Base-by-base conservation (phyloP, 2,888 invertebrate species). In the Macrostomum cliftonense region DNA sequence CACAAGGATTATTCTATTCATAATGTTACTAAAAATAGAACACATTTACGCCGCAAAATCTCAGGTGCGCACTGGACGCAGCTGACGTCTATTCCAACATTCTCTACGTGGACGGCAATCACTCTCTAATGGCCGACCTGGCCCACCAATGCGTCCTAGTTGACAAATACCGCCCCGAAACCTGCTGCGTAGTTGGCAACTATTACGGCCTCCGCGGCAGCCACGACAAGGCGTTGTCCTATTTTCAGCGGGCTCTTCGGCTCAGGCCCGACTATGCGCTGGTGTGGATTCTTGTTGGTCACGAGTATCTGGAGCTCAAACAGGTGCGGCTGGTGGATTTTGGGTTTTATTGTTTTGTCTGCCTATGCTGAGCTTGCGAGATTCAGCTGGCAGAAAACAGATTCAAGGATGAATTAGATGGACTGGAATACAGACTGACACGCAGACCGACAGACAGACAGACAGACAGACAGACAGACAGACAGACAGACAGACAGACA, bases 291-390 rank as follows among this genome's bases (percentile, higher is more conserved):
- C 75, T 97, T 42, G 86, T 97, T 79, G 97, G 97, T 0, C 97
- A 97, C 66, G 95, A 97, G 70, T 95, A 85, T 69, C 88, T 97
- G 81, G 95, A 97, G 73, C 78, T 95, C 71, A 95, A 95, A 70
- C 95, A 95, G 69, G 86, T 28, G n/a, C n/a, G n/a, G n/a, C n/a
- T n/a, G n/a, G n/a, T n/a, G n/a, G n/a, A n/a, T n/a, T n/a, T n/a
- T n/a, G n/a, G n/a, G n/a, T n/a, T n/a, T n/a, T n/a, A n/a, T n/a
- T n/a, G n/a, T n/a, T n/a, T n/a, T n/a, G n/a, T n/a, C n/a, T n/a
- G n/a, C 88, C 0, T 86, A 87, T 71, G 93, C 91, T 14, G n/a
- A n/a, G n/a, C n/a, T n/a, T n/a, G n/a, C n/a, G n/a, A n/a, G n/a
- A n/a, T n/a, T n/a, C n/a, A n/a, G n/a, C n/a, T n/a, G n/a, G n/a